A percentile compares a stretch with the other conserved stretches of the same genome.
phyloP scores from a whole-genome alignment of 2,888 invertebrate species.

The Lacanobia oleracea region DNA sequence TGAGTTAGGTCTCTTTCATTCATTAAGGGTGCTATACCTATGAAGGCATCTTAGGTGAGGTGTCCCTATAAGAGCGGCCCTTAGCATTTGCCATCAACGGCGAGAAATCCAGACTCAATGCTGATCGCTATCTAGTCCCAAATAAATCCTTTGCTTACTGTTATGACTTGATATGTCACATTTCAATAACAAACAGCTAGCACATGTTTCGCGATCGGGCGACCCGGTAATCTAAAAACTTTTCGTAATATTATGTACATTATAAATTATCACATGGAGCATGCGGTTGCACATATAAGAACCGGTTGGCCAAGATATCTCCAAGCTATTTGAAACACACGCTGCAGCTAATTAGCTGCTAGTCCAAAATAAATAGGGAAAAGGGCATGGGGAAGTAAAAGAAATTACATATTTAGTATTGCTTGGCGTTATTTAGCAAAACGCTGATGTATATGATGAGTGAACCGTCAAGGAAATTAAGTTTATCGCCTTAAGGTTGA shows the following conservation, averaged over 20 bases:
- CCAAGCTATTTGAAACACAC: neutral
- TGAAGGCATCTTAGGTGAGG: too few relatives aligned
- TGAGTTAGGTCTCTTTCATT: too few relatives aligned
- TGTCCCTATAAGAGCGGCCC: too few relatives aligned
- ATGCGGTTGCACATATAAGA: slow-evolving; percentile 6
- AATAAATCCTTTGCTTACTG: neutral
- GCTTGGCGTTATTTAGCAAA: too few relatives aligned
- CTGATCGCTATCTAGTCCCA: neutral
- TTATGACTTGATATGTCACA: slow-evolving; percentile 34
- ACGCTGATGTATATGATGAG: neutral
- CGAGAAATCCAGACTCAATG: too few relatives aligned
- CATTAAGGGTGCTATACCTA: too few relatives aligned
- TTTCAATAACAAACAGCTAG: slow-evolving; percentile 50
- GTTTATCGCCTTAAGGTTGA: neutral
- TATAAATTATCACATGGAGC: slow-evolving; percentile 30
- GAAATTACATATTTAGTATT: neutral
- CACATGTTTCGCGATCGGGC: slow-evolving; percentile 51
- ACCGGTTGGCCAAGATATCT: neutral
- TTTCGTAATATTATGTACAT: too few relatives aligned
- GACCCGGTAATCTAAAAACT: slow-evolving; percentile 57
- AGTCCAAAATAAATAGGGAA: neutral
- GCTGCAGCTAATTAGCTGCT: neutral
- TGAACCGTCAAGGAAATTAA: neutral
- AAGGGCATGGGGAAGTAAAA: neutral
- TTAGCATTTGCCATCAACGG: neutral